phyloP scores from a whole-genome alignment of 2,113 vertebrate species.

The Agapornis roseicollis region DNA sequence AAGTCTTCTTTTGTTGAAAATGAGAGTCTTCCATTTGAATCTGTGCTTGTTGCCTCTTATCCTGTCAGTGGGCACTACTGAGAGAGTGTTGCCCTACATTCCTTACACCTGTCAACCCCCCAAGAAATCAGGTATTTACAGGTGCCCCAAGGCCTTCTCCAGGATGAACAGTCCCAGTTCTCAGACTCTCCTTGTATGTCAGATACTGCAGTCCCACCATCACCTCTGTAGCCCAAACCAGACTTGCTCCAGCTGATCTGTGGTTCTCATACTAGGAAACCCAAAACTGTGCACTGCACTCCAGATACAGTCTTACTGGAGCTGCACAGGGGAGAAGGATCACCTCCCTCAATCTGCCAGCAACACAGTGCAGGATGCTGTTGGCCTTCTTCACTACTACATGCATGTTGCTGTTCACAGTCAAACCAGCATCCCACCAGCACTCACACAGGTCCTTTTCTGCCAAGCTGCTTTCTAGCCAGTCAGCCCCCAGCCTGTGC shows the following conservation, averaged over 20 bases:
- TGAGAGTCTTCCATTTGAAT: not conserved
- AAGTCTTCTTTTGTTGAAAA: not conserved
- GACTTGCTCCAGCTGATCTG: not conserved
- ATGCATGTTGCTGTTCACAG: not conserved
- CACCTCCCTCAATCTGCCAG: not conserved
- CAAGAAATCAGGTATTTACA: not conserved
- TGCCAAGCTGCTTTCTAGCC: not conserved
- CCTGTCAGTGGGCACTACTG: not conserved
- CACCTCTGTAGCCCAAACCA: not conserved
- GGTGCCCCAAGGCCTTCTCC: rapidly evolving
- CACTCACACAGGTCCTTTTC: not conserved
- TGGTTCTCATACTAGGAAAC: not conserved
- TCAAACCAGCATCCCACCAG: not conserved
- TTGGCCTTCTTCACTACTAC: not conserved
- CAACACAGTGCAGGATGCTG: not conserved
- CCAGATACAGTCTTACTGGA: not conserved
- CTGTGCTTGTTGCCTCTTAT: not conserved
- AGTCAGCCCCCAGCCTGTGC: not conserved
- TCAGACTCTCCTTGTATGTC: not conserved
- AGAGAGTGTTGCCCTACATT: not conserved
- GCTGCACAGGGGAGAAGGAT: not conserved
- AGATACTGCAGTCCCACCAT: not conserved
- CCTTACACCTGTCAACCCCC: rapidly evolving
- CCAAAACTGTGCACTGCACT: not conserved
- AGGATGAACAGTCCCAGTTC: not conserved